phyloP scores from a whole-genome alignment of 2,888 invertebrate genomes.

The Axea sp. region DNA sequence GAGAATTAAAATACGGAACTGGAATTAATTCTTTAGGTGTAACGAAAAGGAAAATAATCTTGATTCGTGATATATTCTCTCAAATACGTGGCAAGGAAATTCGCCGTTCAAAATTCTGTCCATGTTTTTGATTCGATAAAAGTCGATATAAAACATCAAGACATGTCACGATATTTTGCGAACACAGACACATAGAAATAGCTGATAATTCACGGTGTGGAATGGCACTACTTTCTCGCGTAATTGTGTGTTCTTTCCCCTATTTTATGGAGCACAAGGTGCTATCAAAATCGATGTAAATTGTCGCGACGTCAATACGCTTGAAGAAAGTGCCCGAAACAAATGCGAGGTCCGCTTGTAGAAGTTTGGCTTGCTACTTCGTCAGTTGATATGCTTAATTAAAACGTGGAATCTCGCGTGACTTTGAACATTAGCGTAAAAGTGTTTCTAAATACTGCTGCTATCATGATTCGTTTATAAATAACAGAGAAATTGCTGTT shows the following conservation, averaged over 20 bases:
- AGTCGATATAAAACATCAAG: no score
- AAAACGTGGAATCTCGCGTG: conserved; percentile 56
- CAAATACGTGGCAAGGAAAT: no score
- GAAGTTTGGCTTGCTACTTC: conserved; percentile 45
- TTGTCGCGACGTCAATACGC: conserved; percentile 52
- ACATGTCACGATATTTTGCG: no score
- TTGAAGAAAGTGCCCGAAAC: conserved; percentile 46
- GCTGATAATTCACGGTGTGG: conserved; percentile 65
- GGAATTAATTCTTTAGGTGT: no score
- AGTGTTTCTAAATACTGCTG: conserved; percentile 56
- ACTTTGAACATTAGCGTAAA: conserved; percentile 47
- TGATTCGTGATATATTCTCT: no score
- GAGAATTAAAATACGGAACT: no score
- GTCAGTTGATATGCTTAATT: conserved; percentile 55
- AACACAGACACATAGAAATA: no score
- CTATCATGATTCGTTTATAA: conserved; percentile 57
- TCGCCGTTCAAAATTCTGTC: no score
- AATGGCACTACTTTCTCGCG: conserved; percentile 61
- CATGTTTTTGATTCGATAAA: no score
- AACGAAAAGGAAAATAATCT: no score
- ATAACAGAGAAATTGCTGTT: conserved; percentile 52
- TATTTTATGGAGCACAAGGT: conserved; percentile 45
- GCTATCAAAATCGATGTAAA: conserved; percentile 48
- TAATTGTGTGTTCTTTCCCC: conserved; percentile 59
- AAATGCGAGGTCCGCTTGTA: conserved; percentile 33